Evolutionary conservation across 2,888 invertebrate genomes (phyloP), one percentile per base, ranked within the genome.

Genomic region (Heteromyza rotundicornis): DNA sequence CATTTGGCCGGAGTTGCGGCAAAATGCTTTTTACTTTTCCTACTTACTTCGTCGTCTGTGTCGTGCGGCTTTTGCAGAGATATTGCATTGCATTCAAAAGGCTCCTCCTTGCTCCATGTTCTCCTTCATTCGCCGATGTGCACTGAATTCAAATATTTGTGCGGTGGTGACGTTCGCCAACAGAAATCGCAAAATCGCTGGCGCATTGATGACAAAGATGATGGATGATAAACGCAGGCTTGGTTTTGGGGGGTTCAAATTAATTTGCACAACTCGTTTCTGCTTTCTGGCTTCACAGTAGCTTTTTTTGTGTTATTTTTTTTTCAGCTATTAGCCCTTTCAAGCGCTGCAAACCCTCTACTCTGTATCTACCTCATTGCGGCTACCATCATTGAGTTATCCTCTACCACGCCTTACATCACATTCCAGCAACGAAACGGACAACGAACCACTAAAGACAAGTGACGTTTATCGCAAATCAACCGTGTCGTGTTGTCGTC

Each of bases 131-230:
- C 53, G 53, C 16, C 27, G 35, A 35, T 53, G 53, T 53, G 53
- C 27, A 19, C 35, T 53, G 53, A n/a, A 53, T 53, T 23, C 17
- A 32, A 53, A 53, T 53, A n/a, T n/a, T n/a, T n/a, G n/a, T n/a
- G n/a, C n/a, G n/a, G n/a, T n/a, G 53, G 23, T 53, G 53, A 12
- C 1, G 19, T 32, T 49, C 17, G 49, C 47, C 17, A 1, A 3
- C 20, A 16, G 20, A 17, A n/a, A 3, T 19, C 17, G 49, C 49
- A 49, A 49, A 8, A 17, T 8, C 49, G 53, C 53, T 53, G n/a
- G n/a, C 24, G 50, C 60, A 60, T 55, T 60, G 60, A 54, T 60
- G 50, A 54, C 54, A 60, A 60, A 60, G 55, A 60, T 60, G 60
- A 60, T 60, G 60, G 49, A 61, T 57, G 61, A 52, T 57, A 56